Base-by-base conservation (phyloP, 2,888 invertebrate genomes). In the Campoplex capitator region DNA sequence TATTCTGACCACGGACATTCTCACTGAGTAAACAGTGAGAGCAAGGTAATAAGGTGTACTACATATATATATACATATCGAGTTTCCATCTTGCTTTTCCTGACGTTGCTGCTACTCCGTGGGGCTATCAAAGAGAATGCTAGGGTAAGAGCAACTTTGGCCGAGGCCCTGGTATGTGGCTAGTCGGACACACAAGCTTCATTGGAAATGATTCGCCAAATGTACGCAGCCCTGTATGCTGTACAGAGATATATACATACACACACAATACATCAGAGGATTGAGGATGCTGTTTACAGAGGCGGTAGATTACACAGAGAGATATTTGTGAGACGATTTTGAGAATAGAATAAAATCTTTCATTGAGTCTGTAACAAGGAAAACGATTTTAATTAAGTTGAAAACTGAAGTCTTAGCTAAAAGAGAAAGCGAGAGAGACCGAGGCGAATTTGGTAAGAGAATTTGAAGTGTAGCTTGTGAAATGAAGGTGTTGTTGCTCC, bases 251-350 rank as follows among this genome's bases (percentile, higher is more conserved):
- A 23, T 56, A 70, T 84, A 38, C 67, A 16, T 18, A 45, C 51
- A 83, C 23, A 38, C 75, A 58, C 56, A 51, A 70, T 13, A 16
- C 13, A 65, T 56, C 42, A 65, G 58, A 11, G 38, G 51, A 42
- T 70, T 54, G 65, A 88, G 86, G 85, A 89, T 90, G 92, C 91
- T 93, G 93, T 91, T 93, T 90, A 92, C 94, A 93, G 93, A 93
- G 92, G 93, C 92, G 92, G 93, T 93, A 93, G 93, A 94, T 94
- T 93, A 94, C 92, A 89, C 74, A 79, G 76, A 56, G 84, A 51
- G 86, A 89, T 23, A 23, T 45, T 28, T 45, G 28, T 62, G 62
- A 32, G 62, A 28, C 62, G 28, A 32, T 4, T 11, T 16, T 62
- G 9, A 32, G 7, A 2, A 16, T 42, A 16, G 16, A 32, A 28